Percentiles rank a stretch among this genome's conserved stretches.
phyloP scores from a whole-genome alignment of 2,797 vertebrate genomes.

The Hafferia zeledoni region DNA sequence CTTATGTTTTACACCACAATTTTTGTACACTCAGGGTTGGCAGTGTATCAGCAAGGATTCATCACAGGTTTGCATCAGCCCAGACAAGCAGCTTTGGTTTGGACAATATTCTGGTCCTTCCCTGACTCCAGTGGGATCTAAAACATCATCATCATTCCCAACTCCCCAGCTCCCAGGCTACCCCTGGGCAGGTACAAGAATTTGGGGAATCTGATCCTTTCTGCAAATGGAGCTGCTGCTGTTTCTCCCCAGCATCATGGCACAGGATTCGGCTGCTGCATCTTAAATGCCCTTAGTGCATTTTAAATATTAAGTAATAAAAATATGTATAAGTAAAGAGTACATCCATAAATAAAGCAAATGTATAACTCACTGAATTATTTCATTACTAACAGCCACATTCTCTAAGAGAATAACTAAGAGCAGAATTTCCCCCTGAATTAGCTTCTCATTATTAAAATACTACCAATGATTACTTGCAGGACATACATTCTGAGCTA shows the following conservation, averaged over 20 bases:
- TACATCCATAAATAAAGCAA: slow-evolving; percentile 63
- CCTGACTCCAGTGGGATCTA: not conserved
- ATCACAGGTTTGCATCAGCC: not conserved
- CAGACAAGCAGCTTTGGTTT: not conserved
- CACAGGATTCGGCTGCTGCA: not conserved
- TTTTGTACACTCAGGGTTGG: not conserved
- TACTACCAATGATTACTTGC: not conserved
- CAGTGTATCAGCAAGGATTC: not conserved
- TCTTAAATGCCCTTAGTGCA: not conserved
- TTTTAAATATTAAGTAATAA: slow-evolving; percentile 74
- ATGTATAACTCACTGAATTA: slow-evolving; percentile 49
- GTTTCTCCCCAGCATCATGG: not conserved
- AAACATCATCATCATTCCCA: not conserved
- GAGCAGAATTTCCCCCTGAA: slow-evolving; percentile 8
- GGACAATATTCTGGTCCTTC: fast-evolving
- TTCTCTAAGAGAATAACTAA: slow-evolving; percentile 11
- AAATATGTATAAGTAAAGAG: slow-evolving; percentile 70
- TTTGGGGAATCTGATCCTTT: not conserved
- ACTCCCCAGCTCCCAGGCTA: not conserved
- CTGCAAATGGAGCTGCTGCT: not conserved
- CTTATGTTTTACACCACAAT: not conserved
- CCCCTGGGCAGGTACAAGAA: not conserved
- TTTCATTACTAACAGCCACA: slow-evolving; percentile 57
- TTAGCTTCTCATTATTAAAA: slow-evolving; percentile 16
- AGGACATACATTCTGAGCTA: slow-evolving; percentile 31